Conservation (phyloP, 2,797 vertebrate species). For the Cyclura pinguis region DNA sequence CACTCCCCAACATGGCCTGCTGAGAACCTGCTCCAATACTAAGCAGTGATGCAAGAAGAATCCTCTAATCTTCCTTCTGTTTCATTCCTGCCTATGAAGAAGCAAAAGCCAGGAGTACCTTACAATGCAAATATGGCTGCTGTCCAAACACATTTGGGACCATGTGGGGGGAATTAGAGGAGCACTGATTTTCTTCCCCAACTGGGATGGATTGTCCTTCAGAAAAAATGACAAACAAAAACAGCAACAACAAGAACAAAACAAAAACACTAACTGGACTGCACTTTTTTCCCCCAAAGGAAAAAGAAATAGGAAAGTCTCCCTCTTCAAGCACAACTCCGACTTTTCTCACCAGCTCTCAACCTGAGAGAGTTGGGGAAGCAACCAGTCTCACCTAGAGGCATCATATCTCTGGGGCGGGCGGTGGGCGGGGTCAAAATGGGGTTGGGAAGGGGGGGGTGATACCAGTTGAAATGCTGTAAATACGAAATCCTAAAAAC, state of each 20-base stretch:
- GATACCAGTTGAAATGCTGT: slow-evolving; percentile 65
- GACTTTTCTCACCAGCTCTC: slow-evolving; percentile 44
- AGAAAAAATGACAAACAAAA: slow-evolving; percentile 15
- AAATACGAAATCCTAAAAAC: slow-evolving; percentile 76
- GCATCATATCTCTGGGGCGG: slow-evolving; percentile 39
- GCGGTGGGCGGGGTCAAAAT: slow-evolving; percentile 22
- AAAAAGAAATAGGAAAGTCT: slow-evolving; percentile 45
- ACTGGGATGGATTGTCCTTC: slow-evolving; percentile 23
- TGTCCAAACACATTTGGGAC: slow-evolving; percentile 31
- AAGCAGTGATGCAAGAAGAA: slow-evolving; percentile 33
- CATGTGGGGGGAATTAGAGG: neutral
- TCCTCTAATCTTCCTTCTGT: slow-evolving; percentile 17
- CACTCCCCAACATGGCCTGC: neutral
- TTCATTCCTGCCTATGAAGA: slow-evolving; percentile 38
- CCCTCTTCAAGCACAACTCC: slow-evolving; percentile 56
- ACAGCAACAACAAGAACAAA: slow-evolving; percentile 15
- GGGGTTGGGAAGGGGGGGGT: slow-evolving; percentile 25
- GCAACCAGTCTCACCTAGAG: slow-evolving; percentile 45
- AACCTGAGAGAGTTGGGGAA: slow-evolving; percentile 18
- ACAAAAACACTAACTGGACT: slow-evolving; percentile 36
- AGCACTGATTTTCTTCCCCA: neutral
- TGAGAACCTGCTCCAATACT: slow-evolving; percentile 21
- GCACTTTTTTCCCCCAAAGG: slow-evolving; percentile 39
- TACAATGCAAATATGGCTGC: slow-evolving; percentile 39
- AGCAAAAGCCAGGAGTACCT: slow-evolving; percentile 41